Conservation (phyloP, 2,797 vertebrate genomes). For the Darevskia nairensis region DNA sequence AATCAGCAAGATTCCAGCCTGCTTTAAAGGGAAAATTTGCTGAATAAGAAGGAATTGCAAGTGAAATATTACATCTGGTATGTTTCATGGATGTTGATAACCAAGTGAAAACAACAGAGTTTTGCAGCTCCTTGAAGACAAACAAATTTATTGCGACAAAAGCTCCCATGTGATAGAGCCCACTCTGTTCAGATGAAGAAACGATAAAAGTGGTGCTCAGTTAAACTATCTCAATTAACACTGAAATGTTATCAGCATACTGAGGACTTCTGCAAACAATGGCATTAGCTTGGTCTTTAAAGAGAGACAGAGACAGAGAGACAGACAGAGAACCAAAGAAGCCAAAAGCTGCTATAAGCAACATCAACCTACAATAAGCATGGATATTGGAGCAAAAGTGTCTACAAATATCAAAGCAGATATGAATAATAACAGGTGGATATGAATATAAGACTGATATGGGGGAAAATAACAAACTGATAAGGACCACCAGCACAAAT, state of each 20-base stretch:
- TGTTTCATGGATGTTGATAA: slow-evolving; percentile 32
- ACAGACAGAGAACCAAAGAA: slow-evolving; percentile 59
- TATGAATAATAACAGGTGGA: slow-evolving; percentile 60
- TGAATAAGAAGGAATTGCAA: slow-evolving; percentile 48
- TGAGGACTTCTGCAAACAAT: slow-evolving; percentile 74
- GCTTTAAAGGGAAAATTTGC: slow-evolving; percentile 12
- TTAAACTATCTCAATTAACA: slow-evolving; percentile 47
- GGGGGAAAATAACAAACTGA: slow-evolving; percentile 63
- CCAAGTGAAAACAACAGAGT: slow-evolving; percentile 12
- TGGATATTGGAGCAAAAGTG: slow-evolving; percentile 37
- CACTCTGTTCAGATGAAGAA: not conserved
- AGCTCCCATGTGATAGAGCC: not conserved
- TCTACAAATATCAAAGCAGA: slow-evolving; percentile 49
- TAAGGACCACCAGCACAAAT: slow-evolving; percentile 79
- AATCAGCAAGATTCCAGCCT: not conserved
- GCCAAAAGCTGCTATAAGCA: slow-evolving; percentile 70
- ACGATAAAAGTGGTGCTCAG: slow-evolving; percentile 1
- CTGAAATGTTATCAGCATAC: slow-evolving; percentile 79
- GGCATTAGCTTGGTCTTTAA: slow-evolving; percentile 60
- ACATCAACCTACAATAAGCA: slow-evolving; percentile 63
- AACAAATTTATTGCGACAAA: not conserved
- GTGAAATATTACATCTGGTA: slow-evolving; percentile 8
- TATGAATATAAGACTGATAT: slow-evolving; percentile 62
- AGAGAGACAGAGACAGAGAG: slow-evolving; percentile 35
- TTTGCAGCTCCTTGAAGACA: not conserved